A percentile compares a stretch with the other conserved stretches of the same genome.
These are phyloP conservation scores for Drosophila monieri DNA, from an alignment of 2,888 invertebrate species.

Conservation along the genomic window DNA sequence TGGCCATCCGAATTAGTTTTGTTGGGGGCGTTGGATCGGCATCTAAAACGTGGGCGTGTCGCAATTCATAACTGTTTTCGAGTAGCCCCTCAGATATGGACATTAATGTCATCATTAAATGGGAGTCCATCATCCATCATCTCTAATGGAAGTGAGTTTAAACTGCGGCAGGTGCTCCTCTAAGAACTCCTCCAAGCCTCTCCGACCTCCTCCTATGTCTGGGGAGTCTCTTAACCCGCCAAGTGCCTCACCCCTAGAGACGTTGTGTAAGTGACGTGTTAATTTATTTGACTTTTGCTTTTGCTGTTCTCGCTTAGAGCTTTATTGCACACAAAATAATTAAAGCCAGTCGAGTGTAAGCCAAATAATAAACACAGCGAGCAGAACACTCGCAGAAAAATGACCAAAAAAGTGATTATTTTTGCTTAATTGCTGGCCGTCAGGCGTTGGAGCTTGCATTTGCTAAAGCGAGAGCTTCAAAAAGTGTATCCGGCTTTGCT, in stretches of 20 bases:
- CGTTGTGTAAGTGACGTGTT: conserved; percentile 62
- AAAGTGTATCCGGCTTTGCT: not conserved
- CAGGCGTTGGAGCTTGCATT: conserved; percentile 38
- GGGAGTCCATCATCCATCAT: conserved; percentile 27
- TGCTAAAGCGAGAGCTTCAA: conserved; percentile 24
- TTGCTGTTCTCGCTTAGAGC: conserved; percentile 53
- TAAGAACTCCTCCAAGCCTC: conserved; percentile 10
- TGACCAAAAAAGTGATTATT: conserved; percentile 54
- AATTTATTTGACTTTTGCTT: conserved; percentile 67
- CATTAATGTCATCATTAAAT: conserved; percentile 49
- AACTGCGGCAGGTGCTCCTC: conserved; percentile 1
- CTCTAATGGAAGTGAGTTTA: conserved; percentile 17
- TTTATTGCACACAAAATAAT: conserved; percentile 63
- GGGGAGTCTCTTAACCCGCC: conserved; percentile 15
- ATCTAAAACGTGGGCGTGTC: conserved; percentile 36
- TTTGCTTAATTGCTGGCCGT: conserved; percentile 53
- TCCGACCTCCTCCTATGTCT: conserved; percentile 3
- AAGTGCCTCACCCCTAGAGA: conserved; percentile 44
- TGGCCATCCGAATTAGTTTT: conserved; percentile 36
- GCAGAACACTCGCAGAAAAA: conserved; percentile 21
- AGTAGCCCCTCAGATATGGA: conserved; percentile 22
- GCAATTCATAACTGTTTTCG: conserved; percentile 37
- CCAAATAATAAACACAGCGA: conserved; percentile 45
- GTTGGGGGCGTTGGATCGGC: conserved; percentile 18
- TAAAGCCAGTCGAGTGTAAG: conserved; percentile 66